These are phyloP conservation scores for Apodemia zela DNA, from an alignment of 2,888 invertebrate genomes.

Conservation along the genomic window DNA sequence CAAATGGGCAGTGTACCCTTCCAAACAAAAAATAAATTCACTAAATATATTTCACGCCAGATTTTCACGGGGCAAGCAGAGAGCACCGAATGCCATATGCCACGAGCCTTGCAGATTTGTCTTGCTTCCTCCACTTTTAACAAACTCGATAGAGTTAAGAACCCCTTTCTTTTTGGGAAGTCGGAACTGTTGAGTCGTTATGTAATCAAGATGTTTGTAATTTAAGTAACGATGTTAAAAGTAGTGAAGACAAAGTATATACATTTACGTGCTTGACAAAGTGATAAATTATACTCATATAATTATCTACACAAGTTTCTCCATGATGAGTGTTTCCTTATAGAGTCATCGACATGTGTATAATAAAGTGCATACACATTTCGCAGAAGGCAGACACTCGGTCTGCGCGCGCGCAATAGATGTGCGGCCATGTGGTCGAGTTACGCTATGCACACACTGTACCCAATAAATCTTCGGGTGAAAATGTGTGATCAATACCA, in stretches of 20 bases:
- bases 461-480: background rate
- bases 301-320: constrained; percentile 13
- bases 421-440: constrained; percentile 40
- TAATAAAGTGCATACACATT: constrained; percentile 38
- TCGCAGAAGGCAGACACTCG: constrained; percentile 63
- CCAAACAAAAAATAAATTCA: too few relatives aligned
- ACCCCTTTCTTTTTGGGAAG: too few relatives aligned
- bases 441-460: constrained; percentile 27
- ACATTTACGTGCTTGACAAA: background rate
- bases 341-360: constrained; percentile 28
- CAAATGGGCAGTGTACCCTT: too few relatives aligned
- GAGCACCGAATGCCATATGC: too few relatives aligned
- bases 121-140: too few relatives aligned
- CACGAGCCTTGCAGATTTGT: too few relatives aligned
- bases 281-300: constrained; percentile 10
- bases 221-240: too few relatives aligned
- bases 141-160: too few relatives aligned
- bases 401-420: constrained; percentile 48
- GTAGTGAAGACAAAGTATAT: background rate
- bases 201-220: too few relatives aligned
- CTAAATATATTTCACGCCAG: too few relatives aligned
- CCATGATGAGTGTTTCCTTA: constrained; percentile 25
- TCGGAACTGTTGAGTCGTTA: too few relatives aligned
- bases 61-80: too few relatives aligned
- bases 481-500: constrained; percentile 10